phyloP scores from a whole-genome alignment of 64 coral and sea anemone genomes.

The Anthopleura sola region DNA sequence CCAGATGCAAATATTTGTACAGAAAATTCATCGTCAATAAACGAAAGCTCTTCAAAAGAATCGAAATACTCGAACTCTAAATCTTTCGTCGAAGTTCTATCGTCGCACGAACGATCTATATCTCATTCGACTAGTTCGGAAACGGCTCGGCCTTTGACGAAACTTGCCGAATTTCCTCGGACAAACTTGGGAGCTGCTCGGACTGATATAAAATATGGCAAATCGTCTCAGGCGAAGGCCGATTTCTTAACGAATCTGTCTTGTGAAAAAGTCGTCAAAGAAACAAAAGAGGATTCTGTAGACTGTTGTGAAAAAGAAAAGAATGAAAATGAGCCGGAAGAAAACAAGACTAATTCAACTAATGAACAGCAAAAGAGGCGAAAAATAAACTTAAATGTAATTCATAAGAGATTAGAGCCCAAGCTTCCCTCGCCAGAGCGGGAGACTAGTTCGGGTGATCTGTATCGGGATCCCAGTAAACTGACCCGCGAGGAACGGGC shows the following conservation, averaged over 20 bases:
- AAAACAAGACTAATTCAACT: background rate
- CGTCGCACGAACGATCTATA: background rate
- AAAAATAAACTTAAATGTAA: conserved; percentile 18
- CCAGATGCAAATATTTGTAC: background rate
- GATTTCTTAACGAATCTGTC: background rate
- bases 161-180: background rate
- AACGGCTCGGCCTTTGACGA: background rate
- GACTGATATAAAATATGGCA: background rate
- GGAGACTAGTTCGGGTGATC: conserved; percentile 54
- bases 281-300: background rate
- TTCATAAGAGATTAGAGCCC: conserved; percentile 44
- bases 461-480: conserved; percentile 89
- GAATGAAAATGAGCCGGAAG: background rate
- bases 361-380: conserved; percentile 3
- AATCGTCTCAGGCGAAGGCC: background rate
- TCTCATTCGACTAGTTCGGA: background rate
- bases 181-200: background rate
- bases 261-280: background rate
- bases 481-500: conserved; percentile 97
- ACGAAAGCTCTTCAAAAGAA: background rate
- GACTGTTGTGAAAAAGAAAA: background rate
- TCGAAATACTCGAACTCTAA: background rate
- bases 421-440: conserved; percentile 79
- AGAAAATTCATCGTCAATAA: background rate
- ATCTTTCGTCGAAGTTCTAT: background rate